These are phyloP conservation scores for Amblyjoppa fuscipennis DNA, from an alignment of 2,888 invertebrate genomes.

Conservation along the genomic window DNA sequence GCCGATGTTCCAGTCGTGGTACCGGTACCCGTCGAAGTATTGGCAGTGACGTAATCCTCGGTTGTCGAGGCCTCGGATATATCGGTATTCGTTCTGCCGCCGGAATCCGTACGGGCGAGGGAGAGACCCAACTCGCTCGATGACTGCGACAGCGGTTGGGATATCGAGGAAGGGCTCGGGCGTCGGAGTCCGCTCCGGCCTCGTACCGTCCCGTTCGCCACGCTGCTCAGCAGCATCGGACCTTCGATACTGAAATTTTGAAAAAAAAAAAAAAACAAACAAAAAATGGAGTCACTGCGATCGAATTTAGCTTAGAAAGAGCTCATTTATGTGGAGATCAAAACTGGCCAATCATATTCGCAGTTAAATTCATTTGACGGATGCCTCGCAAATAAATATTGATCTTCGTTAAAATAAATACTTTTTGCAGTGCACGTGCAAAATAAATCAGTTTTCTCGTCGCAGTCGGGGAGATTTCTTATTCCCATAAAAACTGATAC, in stretches of 20 bases:
- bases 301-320: not conserved
- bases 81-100: constrained; percentile 91
- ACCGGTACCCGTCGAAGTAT: constrained; percentile 87
- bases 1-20: constrained; percentile 83
- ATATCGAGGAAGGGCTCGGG: constrained; percentile 80
- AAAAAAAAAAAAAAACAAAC: constrained; percentile 80
- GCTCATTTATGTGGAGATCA: too few relatives aligned
- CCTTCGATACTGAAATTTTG: constrained; percentile 84
- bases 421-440: too few relatives aligned
- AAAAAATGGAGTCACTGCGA: constrained; percentile 79
- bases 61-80: constrained; percentile 95
- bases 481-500: too few relatives aligned
- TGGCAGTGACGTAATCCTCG: constrained; percentile 96
- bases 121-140: constrained; percentile 85
- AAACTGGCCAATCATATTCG: too few relatives aligned
- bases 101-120: constrained; percentile 90
- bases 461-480: too few relatives aligned
- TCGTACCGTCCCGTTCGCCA: constrained; percentile 76
- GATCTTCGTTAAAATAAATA: not conserved
- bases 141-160: constrained; percentile 83
- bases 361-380: too few relatives aligned
- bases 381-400: too few relatives aligned
- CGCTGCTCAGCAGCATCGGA: constrained; percentile 67
- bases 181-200: constrained; percentile 79
- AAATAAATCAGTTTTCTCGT: too few relatives aligned